Conservation (phyloP, 2,888 invertebrate species). For the Luperina testacea region DNA sequence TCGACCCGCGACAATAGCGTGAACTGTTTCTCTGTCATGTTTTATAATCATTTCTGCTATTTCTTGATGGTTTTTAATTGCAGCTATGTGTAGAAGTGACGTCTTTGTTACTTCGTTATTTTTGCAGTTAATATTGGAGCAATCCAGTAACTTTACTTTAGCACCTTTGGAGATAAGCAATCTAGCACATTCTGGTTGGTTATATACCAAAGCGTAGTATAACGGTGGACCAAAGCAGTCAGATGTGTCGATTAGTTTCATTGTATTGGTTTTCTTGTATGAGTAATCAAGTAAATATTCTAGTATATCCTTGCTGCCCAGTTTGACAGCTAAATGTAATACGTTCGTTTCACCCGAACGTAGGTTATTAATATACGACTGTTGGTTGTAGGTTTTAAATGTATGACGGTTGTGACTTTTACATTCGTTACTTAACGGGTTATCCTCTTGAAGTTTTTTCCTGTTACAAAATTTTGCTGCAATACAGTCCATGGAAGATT, state of each 20-base stretch:
- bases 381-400: no score
- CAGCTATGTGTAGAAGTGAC: neutral
- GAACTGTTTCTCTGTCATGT: neutral
- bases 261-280: neutral
- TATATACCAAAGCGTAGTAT: neutral
- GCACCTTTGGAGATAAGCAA: conserved; percentile 1
- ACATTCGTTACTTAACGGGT: no score
- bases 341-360: neutral
- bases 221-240: neutral
- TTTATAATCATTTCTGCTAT: conserved; percentile 3
- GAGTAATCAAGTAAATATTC: conserved; percentile 1
- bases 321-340: neutral
- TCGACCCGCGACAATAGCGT: neutral
- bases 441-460: no score
- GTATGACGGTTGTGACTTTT: no score
- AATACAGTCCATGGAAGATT: neutral
- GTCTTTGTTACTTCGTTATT: neutral
- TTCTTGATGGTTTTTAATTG: neutral
- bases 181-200: neutral
- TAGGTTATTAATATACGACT: no score
- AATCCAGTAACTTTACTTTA: neutral
- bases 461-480: no score
- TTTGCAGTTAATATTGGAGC: neutral
- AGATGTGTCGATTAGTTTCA: neutral
- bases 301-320: neutral